Conservation (phyloP, 2,113 vertebrate species). For the Neotragus moschatus region DNA sequence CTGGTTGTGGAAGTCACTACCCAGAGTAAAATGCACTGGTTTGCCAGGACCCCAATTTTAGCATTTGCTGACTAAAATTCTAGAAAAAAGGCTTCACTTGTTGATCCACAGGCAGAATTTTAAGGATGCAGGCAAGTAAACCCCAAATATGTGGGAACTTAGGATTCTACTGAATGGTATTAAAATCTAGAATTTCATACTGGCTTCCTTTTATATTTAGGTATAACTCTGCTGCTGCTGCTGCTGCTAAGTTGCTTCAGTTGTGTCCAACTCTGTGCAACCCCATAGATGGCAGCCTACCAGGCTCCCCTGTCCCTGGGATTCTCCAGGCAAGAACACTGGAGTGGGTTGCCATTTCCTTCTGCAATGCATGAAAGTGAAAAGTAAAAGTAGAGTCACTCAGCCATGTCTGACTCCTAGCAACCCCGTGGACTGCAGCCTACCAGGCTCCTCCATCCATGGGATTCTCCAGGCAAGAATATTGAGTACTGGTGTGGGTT, state of each 20-base stretch:
- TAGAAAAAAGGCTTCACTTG: not conserved
- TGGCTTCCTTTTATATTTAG: constrained; percentile 12
- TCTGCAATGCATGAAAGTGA: not conserved
- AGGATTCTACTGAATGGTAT: not conserved
- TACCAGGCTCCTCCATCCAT: too few species aligned
- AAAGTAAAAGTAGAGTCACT: not conserved
- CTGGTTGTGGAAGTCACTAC: not conserved
- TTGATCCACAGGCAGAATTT: not conserved
- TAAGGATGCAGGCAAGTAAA: not conserved
- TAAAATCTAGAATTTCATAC: not conserved
- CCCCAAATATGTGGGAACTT: not conserved
- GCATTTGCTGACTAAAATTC: not conserved
- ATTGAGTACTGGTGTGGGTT: too few species aligned
- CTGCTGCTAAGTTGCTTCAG: not conserved
- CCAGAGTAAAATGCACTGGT: not conserved
- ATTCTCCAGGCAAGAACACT: too few species aligned
- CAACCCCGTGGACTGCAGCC: too few species aligned
- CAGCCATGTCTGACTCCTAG: not conserved
- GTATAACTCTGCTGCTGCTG: not conserved
- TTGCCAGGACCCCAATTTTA: not conserved
- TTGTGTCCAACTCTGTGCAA: not conserved
- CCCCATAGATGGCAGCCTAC: not conserved
- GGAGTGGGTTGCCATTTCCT: too few species aligned
- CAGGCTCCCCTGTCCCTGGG: too few species aligned
- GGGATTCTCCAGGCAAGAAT: too few species aligned